Percentiles rank a stretch among this genome's conserved stretches.
These are phyloP conservation scores for Euclidia mi DNA, from an alignment of 2,888 invertebrate genomes.

Conservation along the genomic window DNA sequence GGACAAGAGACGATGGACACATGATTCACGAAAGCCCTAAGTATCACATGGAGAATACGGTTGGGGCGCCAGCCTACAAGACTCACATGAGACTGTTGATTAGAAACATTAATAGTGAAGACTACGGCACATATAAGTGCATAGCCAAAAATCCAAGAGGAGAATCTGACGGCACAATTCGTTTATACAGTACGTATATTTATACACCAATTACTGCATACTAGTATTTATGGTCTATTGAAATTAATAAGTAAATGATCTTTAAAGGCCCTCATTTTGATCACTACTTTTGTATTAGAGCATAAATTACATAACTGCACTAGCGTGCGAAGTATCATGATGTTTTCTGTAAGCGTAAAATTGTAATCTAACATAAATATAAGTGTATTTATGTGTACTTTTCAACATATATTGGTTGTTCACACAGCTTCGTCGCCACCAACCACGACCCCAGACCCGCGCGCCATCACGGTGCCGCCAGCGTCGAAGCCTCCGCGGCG, in stretches of 20 bases:
- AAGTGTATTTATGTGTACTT: too few species aligned
- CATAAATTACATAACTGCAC: too few species aligned
- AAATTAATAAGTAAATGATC: too few species aligned
- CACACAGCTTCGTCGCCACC: slow-evolving; percentile 93
- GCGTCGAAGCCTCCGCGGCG: slow-evolving; percentile 82
- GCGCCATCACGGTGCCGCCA: slow-evolving; percentile 88
- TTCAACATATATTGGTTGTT: slow-evolving; percentile 2
- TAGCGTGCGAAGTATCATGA: too few species aligned
- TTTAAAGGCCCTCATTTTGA: too few species aligned
- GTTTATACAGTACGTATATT: slow-evolving; percentile 94
- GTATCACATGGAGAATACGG: slow-evolving; percentile 94
- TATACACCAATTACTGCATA: too few species aligned
- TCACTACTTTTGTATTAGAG: too few species aligned
- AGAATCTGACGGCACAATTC: slow-evolving; percentile 96
- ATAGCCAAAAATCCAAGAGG: slow-evolving; percentile 97
- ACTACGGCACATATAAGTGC: slow-evolving; percentile 97
- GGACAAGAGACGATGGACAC: slow-evolving; percentile 96
- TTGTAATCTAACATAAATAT: too few species aligned
- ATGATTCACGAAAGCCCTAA: slow-evolving; percentile 97
- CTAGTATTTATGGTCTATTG: too few species aligned
- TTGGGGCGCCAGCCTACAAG: slow-evolving; percentile 94
- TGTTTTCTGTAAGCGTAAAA: too few species aligned
- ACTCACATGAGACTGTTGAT: slow-evolving; percentile 97
- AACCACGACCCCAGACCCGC: slow-evolving; percentile 94
- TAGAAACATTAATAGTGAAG: slow-evolving; percentile 93